phyloP scores from a whole-genome alignment of 2,113 vertebrate genomes.

The Madoqua kirkii region DNA sequence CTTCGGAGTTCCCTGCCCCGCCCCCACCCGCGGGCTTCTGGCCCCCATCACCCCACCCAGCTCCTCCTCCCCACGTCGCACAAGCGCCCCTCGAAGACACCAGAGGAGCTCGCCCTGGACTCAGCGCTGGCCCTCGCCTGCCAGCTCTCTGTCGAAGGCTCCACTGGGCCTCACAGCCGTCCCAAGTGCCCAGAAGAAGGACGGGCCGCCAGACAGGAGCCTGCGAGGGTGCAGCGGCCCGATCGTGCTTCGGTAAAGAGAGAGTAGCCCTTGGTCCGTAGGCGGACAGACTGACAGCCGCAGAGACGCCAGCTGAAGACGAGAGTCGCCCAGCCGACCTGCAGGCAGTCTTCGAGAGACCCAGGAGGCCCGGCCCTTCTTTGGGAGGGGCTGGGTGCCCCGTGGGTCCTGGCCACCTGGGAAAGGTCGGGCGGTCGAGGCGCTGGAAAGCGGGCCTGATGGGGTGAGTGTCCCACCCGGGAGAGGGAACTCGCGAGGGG shows the following conservation, averaged over 20 bases:
- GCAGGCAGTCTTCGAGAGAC: not conserved
- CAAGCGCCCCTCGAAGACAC: not conserved
- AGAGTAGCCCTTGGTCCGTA: fast-evolving
- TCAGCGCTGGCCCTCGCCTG: not conserved
- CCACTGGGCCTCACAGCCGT: too few species aligned
- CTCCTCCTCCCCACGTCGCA: constrained; percentile 61
- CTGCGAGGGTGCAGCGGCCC: not conserved
- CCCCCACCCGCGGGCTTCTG: constrained; percentile 29
- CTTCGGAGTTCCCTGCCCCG: constrained; percentile 63
- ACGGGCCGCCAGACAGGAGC: not conserved
- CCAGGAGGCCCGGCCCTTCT: not conserved
- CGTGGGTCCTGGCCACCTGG: fast-evolving
- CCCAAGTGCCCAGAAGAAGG: not conserved
- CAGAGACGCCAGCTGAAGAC: not conserved
- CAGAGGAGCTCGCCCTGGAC: fast-evolving
- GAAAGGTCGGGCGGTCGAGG: not conserved
- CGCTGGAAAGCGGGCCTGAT: not conserved
- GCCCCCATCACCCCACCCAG: constrained; percentile 28
- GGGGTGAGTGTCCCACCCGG: not conserved
- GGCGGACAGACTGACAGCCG: too few species aligned
- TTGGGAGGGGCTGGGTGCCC: not conserved
- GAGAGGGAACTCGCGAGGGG: not conserved
- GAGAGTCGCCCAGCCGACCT: fast-evolving
- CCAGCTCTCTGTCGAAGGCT: not conserved
- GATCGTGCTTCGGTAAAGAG: fast-evolving